Evolutionary conservation across 2,113 vertebrate species (phyloP), one percentile per base, ranked within the genome.

Genomic region (Petaurus breviceps): DNA sequence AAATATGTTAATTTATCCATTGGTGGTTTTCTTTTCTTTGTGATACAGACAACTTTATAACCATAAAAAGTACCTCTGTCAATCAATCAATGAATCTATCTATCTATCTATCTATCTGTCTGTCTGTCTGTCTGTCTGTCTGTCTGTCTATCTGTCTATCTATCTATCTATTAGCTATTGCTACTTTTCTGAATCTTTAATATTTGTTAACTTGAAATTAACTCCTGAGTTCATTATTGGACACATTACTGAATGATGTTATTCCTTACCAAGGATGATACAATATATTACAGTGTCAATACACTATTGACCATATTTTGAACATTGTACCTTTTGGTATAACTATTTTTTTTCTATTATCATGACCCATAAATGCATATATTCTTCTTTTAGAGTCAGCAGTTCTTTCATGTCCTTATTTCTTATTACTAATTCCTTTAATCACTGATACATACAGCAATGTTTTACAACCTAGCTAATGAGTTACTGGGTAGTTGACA

Each of bases 151-250:
- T 54, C 25, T 54, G 23, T 54, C 25, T 28, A 3, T 31, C 12
- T 68, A 43, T 12, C 54, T 54, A 3, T 54, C 25, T 28, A 3
- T 31, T 68, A 43, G 6, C 2, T 43, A 1, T 43, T 77, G 6
- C 19, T 22, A 8, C 37, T 84, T 84, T 84, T 77, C 22, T 43
- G 0, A 43, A n/a, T 68, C 61, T 37, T 37, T 92, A 94, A 47
- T 97, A 95, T 90, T 97, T 94, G 93, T 93, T 37, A 26, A 90
- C 94, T 91, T 95, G 57, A 95, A 98, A 95, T 98, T 98, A 98
- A 98, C 94, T 98, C 97, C 26, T 68, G 52, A 98, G 96, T 98
- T 98, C 95, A 98, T 98, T 98, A 98, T 98, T 98, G 97, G 98
- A 98, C 96, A 97, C 98, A 98, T 98, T 98, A 96, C 95, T 92